Base-by-base conservation (phyloP, 2,888 invertebrate species). In the Trimorus sp. region DNA sequence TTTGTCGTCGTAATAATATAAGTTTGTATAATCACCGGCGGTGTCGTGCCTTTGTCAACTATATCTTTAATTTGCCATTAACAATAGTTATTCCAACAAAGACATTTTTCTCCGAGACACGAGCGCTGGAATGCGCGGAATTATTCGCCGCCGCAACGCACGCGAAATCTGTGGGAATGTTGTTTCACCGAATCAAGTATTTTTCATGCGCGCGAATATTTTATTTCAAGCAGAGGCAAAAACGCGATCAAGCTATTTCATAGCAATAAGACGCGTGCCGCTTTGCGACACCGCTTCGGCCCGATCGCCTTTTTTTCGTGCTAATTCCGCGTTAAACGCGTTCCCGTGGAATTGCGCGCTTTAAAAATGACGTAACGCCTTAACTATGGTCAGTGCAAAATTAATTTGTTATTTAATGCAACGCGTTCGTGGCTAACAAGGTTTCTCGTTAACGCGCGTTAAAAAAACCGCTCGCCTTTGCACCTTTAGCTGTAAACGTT, bases 41-140 rank as follows among this genome's bases (percentile, higher is more conserved):
- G 79, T 70, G 75, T 80, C 70, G 79, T 75, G 59, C 59, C 75
- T 75, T 80, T 80, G 75, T 76, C 71, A 80, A 76, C 66, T 76
- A 62, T 76, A 80, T 76, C 76, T 76, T 80, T 80, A 80, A 76
- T 80, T 76, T 66, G 60, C 76, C 71, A 80, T 76, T 80, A 80
- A 80, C 75, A 80, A 76, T 80, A 66, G 75, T 71, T 66, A 71
- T 80, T 80, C 62, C 37, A 62, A 76, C 76, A 76, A 80, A 80
- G 76, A 76, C 76, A 66, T 76, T 80, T 71, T 80, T 80, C 80
- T 76, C 60, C 36, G 71, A 76, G 54, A 76, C 71, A 69, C 51
- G 16, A 54, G 60, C 54, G 45, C 71, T 54, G 70, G 79, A 75
- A 75, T 68, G 75, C 65, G 70, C 62, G 62, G 60, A 80, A 80